These are phyloP conservation scores for Drosophila flavopinicola DNA, from an alignment of 2,888 invertebrate genomes.

Conservation along the genomic window DNA sequence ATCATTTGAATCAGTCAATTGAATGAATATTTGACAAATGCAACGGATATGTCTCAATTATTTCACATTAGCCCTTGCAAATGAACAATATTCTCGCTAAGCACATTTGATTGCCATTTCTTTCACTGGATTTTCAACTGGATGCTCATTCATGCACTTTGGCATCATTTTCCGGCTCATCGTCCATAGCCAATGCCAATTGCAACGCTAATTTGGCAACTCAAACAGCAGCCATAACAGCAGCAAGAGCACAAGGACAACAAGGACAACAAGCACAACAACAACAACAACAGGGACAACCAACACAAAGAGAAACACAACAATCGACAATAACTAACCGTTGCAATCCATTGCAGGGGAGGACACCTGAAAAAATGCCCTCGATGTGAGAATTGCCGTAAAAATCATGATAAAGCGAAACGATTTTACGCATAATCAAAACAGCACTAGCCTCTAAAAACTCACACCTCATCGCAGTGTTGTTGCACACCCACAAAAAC, in stretches of 20 bases:
- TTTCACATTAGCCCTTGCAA: not conserved
- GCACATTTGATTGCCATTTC: no score
- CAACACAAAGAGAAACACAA: slow-evolving; percentile 29
- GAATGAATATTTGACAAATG: no score
- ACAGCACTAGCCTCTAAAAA: slow-evolving; percentile 68
- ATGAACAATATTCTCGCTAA: not conserved
- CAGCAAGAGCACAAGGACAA: slow-evolving; percentile 10
- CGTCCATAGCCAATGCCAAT: slow-evolving; percentile 52
- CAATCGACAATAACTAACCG: slow-evolving; percentile 48
- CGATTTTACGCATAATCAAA: slow-evolving; percentile 79
- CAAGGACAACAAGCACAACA: slow-evolving; percentile 10
- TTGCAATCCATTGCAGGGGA: slow-evolving; percentile 14
- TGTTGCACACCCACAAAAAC: slow-evolving; percentile 48
- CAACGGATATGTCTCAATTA: no score
- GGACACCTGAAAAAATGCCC: slow-evolving; percentile 38
- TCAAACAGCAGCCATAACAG: slow-evolving; percentile 46
- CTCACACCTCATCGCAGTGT: slow-evolving; percentile 61
- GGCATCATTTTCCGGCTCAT: slow-evolving; percentile 13
- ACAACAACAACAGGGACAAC: slow-evolving; percentile 29
- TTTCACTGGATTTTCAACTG: not conserved
- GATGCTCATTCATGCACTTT: slow-evolving; percentile 10
- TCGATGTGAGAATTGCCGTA: slow-evolving; percentile 61
- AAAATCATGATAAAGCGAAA: slow-evolving; percentile 74
- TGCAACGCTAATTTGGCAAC: slow-evolving; percentile 54
- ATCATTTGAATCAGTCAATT: no score